A percentile compares a stretch with the other conserved stretches of the same genome.
Conservation (phyloP, 2,113 vertebrate species). For the Empidonax traillii region DNA sequence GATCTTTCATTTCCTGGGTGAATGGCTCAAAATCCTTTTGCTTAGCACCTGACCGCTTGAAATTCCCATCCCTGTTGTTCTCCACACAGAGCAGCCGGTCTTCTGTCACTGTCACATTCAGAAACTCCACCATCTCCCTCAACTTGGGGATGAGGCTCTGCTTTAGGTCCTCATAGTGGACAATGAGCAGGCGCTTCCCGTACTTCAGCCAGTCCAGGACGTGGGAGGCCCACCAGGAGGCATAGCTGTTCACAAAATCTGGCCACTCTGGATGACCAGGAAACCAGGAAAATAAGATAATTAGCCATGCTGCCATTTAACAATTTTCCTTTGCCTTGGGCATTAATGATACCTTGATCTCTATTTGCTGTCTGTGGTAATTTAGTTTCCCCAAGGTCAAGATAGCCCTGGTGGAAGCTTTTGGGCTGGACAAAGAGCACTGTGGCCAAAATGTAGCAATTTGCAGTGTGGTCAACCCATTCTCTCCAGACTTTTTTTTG, state of each 20-base stretch:
- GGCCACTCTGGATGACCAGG: slow-evolving; percentile 78
- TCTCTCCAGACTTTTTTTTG: neutral
- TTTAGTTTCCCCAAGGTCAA: neutral
- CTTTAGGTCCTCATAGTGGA: slow-evolving; percentile 85
- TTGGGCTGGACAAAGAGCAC: neutral
- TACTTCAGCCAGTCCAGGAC: slow-evolving; percentile 87
- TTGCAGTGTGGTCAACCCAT: neutral
- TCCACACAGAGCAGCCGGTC: slow-evolving; percentile 85
- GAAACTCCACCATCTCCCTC: slow-evolving; percentile 79
- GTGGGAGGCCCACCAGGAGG: slow-evolving; percentile 89
- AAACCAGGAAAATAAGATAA: neutral
- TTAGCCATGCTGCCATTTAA: neutral
- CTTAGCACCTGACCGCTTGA: slow-evolving; percentile 77
- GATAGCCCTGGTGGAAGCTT: neutral
- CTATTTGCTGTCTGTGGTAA: neutral
- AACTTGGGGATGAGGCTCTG: slow-evolving; percentile 79
- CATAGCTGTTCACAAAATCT: slow-evolving; percentile 85
- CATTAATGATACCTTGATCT: neutral
- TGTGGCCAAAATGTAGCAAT: neutral
- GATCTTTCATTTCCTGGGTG: slow-evolving; percentile 82
- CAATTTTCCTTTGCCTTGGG: neutral
- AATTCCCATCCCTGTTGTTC: slow-evolving; percentile 86
- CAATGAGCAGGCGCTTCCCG: slow-evolving; percentile 77
- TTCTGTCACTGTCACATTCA: slow-evolving; percentile 77
- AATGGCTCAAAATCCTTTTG: slow-evolving; percentile 81